Percentiles rank a stretch among this genome's conserved stretches.
These are phyloP conservation scores for Lampris megalopsis DNA, from an alignment of 2,113 vertebrate genomes.

Conservation along the genomic window DNA sequence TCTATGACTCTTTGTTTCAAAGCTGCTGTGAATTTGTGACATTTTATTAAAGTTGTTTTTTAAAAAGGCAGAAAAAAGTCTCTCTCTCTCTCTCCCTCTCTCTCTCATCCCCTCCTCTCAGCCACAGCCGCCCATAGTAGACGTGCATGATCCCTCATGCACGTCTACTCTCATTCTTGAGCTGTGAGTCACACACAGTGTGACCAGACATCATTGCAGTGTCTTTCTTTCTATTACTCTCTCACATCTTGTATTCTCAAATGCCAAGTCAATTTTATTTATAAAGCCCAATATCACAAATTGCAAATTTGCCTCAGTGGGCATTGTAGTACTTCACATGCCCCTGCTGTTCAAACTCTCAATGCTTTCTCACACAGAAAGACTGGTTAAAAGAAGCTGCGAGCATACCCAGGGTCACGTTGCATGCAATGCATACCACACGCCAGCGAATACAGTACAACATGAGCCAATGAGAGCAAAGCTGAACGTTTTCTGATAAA, in stretches of 20 bases:
- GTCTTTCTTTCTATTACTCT: neutral
- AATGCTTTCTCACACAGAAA: neutral
- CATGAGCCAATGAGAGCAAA: neutral
- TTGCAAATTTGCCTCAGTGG: too few relatives aligned
- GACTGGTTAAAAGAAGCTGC: slow-evolving; percentile 46
- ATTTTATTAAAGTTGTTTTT: too few relatives aligned
- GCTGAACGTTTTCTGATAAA: too few relatives aligned
- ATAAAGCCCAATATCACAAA: too few relatives aligned
- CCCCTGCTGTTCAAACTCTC: slow-evolving; percentile 31
- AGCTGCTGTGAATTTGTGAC: too few relatives aligned
- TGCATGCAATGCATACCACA: neutral
- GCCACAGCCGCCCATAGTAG: neutral
- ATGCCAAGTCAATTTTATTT: too few relatives aligned
- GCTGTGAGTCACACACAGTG: slow-evolving; percentile 21
- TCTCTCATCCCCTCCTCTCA: slow-evolving; percentile 12
- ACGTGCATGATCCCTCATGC: slow-evolving; percentile 40
- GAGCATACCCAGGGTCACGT: slow-evolving; percentile 56
- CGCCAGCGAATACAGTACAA: too few relatives aligned
- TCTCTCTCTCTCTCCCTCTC: slow-evolving; percentile 1
- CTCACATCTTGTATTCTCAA: too few relatives aligned
- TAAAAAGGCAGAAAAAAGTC: too few relatives aligned
- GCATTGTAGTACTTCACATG: slow-evolving; percentile 25
- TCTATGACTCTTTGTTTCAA: too few relatives aligned
- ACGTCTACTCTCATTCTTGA: neutral
- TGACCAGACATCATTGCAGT: neutral